Evolutionary conservation across 92 coral and sea anemone species (phyloP).

Genomic region (Desmophyllum pertusum): DNA sequence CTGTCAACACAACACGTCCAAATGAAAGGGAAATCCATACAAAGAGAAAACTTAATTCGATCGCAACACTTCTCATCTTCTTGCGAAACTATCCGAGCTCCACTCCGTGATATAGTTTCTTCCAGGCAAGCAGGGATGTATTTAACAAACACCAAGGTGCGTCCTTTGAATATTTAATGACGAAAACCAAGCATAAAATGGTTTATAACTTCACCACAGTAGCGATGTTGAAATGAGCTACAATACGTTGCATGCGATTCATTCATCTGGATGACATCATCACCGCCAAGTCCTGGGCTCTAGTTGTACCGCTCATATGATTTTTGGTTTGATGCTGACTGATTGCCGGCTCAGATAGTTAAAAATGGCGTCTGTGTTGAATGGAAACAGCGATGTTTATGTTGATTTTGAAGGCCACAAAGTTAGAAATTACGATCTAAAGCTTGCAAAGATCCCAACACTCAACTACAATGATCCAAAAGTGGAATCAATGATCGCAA

Average conservation of each 20-base stretch:
- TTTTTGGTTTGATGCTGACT: background rate
- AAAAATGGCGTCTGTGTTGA: conserved; percentile 51
- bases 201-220: background rate
- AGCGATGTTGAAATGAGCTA: background rate
- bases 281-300: conserved; percentile 7
- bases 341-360: conserved; percentile 10
- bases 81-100: background rate
- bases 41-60: background rate
- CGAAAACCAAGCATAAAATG: conserved; percentile 15
- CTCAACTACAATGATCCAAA: conserved; percentile 75
- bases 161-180: conserved; percentile 50
- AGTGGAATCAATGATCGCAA: conserved; percentile 70
- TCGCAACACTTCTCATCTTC: background rate
- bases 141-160: conserved; percentile 19
- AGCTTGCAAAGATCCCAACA: conserved; percentile 59
- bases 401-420: conserved; percentile 73
- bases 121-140: background rate
- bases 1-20: background rate
- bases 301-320: background rate
- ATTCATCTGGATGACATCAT: conserved; percentile 5
- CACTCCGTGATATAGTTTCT: background rate
- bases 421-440: conserved; percentile 65
- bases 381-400: conserved; percentile 25
- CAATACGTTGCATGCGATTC: background rate
- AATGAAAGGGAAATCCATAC: background rate